phyloP scores from a whole-genome alignment of 2,888 invertebrate genomes.

The Pammene fasciana region DNA sequence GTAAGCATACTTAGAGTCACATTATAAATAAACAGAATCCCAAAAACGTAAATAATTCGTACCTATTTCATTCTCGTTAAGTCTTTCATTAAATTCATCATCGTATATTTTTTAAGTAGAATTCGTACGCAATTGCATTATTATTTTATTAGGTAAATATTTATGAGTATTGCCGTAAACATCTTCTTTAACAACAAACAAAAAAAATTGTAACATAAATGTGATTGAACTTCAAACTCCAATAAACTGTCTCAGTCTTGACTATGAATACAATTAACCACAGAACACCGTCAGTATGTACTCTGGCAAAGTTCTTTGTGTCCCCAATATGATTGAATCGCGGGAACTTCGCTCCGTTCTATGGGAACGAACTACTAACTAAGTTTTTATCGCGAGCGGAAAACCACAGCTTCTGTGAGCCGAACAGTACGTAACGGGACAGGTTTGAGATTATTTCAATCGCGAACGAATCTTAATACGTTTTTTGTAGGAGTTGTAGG shows the following conservation, averaged over 20 bases:
- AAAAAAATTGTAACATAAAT: neutral
- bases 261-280: neutral
- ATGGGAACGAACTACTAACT: conserved; percentile 32
- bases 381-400: conserved; percentile 39
- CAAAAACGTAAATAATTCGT: too few relatives aligned
- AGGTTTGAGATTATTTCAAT: neutral
- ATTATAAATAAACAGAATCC: too few relatives aligned
- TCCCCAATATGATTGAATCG: conserved; percentile 24
- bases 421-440: neutral
- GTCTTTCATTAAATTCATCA: too few relatives aligned
- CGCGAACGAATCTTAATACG: too few relatives aligned
- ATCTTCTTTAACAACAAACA: too few relatives aligned
- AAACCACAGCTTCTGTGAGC: neutral
- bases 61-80: too few relatives aligned
- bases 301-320: conserved; percentile 12
- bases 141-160: too few relatives aligned
- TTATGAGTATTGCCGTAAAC: too few relatives aligned
- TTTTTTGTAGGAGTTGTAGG: too few relatives aligned
- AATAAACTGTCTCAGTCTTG: neutral
- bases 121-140: too few relatives aligned
- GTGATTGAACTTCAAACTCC: neutral
- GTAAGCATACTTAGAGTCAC: too few relatives aligned
- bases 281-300: neutral
- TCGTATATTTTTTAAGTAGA: too few relatives aligned
- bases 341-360: conserved; percentile 11